Conservation (phyloP, 1,140 invertebrate genomes). For the Brachionus angularis region DNA sequence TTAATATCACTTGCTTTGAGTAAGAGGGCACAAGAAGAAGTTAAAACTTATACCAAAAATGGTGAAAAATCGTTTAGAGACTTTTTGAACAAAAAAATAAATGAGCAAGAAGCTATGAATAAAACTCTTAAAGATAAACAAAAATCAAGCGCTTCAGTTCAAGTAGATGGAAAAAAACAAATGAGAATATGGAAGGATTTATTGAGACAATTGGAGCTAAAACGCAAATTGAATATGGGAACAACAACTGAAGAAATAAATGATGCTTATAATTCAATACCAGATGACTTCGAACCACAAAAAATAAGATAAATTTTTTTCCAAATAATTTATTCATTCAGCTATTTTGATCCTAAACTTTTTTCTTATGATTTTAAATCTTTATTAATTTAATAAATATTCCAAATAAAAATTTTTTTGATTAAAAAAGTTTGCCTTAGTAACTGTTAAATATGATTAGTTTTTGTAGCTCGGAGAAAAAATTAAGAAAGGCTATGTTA, state of each 20-base stretch:
- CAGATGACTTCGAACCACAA: constrained; percentile 31
- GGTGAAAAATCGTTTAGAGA: constrained; percentile 54
- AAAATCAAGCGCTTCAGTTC: constrained; percentile 62
- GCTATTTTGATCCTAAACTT: too few species aligned
- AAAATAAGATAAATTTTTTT: constrained; percentile 15
- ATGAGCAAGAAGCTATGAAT: constrained; percentile 63
- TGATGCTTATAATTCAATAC: constrained; percentile 28
- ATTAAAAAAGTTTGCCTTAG: too few species aligned
- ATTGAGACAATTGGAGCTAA: constrained; percentile 57
- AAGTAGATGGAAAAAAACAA: constrained; percentile 63
- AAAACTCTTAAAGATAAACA: constrained; percentile 64
- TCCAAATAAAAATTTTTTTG: too few species aligned
- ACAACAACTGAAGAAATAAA: constrained; percentile 33
- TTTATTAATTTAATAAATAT: too few species aligned
- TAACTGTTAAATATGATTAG: too few species aligned
- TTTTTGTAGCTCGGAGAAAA: too few species aligned
- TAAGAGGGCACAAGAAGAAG: constrained; percentile 37
- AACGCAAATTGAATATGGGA: constrained; percentile 50
- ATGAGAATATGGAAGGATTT: constrained; percentile 67
- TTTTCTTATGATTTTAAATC: too few species aligned
- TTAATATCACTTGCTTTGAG: constrained; percentile 29
- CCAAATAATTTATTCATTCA: too few species aligned
- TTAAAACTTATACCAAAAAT: constrained; percentile 33
- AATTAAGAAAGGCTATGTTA: too few species aligned
- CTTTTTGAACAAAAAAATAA: constrained; percentile 59